Evolutionary conservation across 1,140 invertebrate species (phyloP).

Genomic region (Octopus bimaculoides): DNA sequence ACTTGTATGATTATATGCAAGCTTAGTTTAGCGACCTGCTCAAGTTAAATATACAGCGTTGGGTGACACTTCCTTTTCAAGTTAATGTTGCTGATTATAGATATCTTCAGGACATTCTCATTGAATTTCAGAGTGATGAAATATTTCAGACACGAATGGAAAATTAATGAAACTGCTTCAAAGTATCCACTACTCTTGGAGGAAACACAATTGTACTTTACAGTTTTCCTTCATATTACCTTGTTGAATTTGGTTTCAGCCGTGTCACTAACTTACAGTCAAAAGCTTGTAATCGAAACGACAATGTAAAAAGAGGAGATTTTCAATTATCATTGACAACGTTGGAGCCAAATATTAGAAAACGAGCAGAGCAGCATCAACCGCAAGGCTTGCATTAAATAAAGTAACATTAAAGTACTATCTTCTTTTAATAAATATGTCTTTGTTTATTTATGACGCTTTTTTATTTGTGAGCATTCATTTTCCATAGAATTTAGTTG

Average conservation of each 20-base stretch:
- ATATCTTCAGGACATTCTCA: not conserved
- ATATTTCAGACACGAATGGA: not conserved
- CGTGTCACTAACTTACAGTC: not conserved
- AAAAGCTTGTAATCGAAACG: not conserved
- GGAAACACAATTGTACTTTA: not conserved
- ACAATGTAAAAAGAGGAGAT: not conserved
- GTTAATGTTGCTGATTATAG: not conserved
- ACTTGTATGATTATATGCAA: not conserved
- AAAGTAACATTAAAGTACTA: not conserved
- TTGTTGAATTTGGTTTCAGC: slow-evolving; percentile 1
- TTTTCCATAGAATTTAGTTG: too few species aligned
- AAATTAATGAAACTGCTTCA: not conserved
- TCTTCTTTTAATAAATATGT: too few species aligned
- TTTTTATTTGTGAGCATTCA: too few species aligned
- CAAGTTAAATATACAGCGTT: not conserved
- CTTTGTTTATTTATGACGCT: too few species aligned
- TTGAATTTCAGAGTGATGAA: not conserved
- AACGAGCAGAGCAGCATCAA: not conserved
- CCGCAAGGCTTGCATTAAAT: not conserved
- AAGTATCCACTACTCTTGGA: not conserved
- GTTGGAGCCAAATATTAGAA: not conserved
- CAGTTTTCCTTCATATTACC: not conserved
- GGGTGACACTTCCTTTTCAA: not conserved
- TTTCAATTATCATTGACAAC: not conserved
- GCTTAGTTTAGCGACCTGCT: not conserved